A percentile compares a stretch with the other conserved stretches of the same genome.
These are phyloP conservation scores for Ceratina japonica DNA, from an alignment of 1,140 invertebrate genomes.

Conservation along the genomic window DNA sequence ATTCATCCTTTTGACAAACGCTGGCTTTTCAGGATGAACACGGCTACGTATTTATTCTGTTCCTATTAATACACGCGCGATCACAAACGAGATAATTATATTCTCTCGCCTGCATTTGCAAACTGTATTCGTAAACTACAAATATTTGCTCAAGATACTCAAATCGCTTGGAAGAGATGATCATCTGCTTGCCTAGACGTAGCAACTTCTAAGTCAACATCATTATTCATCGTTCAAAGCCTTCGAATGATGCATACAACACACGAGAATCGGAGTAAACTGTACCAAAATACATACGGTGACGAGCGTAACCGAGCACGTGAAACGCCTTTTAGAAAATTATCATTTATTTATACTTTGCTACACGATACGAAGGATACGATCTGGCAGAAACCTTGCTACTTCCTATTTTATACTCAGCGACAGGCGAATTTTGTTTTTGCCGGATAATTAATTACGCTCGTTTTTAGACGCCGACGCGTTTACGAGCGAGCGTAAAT, in stretches of 20 bases:
- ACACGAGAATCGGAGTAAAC: conserved; percentile 8
- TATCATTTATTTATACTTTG: too few species aligned
- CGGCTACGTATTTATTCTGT: background rate
- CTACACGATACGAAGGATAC: too few species aligned
- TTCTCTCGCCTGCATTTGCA: conserved; percentile 12
- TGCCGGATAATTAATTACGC: too few species aligned
- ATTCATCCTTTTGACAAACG: background rate
- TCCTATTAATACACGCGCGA: conserved; percentile 7
- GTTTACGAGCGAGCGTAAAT: too few species aligned
- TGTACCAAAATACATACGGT: background rate
- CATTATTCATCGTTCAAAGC: conserved; percentile 49
- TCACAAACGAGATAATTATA: conserved; percentile 27
- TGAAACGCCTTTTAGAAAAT: background rate
- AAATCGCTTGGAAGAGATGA: conserved; percentile 29
- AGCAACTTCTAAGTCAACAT: conserved; percentile 44
- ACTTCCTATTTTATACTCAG: too few species aligned
- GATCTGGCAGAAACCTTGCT: too few species aligned
- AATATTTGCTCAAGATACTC: conserved; percentile 44
- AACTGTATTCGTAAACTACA: conserved; percentile 30
- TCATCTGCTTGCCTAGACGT: conserved; percentile 42
- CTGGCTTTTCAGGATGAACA: background rate
- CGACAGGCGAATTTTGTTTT: too few species aligned
- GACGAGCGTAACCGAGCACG: too few species aligned
- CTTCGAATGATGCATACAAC: conserved; percentile 25
- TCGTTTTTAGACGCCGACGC: too few species aligned